Evolutionary conservation across 2,797 vertebrate species (phyloP).

Genomic region (Triplophysa yarkandensis): DNA sequence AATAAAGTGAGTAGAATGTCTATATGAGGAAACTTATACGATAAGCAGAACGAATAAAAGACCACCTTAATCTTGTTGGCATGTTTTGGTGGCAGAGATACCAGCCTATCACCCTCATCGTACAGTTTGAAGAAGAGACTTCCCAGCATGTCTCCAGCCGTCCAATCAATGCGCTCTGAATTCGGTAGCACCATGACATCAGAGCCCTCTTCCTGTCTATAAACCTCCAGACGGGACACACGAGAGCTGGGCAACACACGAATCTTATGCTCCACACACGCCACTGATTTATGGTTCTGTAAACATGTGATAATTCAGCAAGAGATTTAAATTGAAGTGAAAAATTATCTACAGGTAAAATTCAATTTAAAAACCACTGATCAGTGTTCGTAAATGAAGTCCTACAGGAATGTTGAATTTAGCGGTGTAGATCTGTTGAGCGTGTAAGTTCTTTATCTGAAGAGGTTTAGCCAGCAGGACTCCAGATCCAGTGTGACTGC

Average conservation of each 20-base stretch:
- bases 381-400: too few relatives aligned
- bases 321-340: too few relatives aligned
- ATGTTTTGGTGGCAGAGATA: constrained; percentile 74
- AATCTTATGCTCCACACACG: constrained; percentile 75
- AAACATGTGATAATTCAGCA: neutral
- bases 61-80: constrained; percentile 84
- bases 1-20: neutral
- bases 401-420: constrained; percentile 83
- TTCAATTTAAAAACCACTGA: neutral
- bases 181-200: constrained; percentile 78
- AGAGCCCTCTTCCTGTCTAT: constrained; percentile 73
- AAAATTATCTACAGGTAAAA: neutral
- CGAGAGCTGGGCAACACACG: constrained; percentile 82
- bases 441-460: constrained; percentile 79
- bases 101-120: constrained; percentile 83
- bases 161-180: constrained; percentile 83
- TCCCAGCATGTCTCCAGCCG: constrained; percentile 80
- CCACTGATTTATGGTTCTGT: constrained; percentile 80
- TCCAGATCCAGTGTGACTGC: constrained; percentile 83
- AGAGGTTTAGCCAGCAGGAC: constrained; percentile 79
- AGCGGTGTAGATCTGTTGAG: constrained; percentile 77
- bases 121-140: constrained; percentile 85
- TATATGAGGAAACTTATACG: neutral
- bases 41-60: neutral
- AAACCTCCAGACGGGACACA: constrained; percentile 78